Conservation (phyloP, 2,113 vertebrate species). For the Brachirus orientalis region DNA sequence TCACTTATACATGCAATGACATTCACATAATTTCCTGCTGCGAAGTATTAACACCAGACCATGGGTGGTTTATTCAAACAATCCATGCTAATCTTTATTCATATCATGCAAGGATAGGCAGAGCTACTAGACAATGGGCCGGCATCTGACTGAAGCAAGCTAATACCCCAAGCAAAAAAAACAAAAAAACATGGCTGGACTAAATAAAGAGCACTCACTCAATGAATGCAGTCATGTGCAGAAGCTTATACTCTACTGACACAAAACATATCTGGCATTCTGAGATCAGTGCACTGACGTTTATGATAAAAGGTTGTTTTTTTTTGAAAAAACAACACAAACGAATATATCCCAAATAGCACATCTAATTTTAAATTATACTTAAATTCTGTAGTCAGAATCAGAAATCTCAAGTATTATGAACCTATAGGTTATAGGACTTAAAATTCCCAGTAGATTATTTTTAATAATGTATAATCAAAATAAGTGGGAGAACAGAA, state of each 20-base stretch:
- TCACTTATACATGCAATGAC: slow-evolving; percentile 69
- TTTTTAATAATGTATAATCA: too few species aligned
- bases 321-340: too few species aligned
- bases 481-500: too few species aligned
- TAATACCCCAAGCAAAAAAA: slow-evolving; percentile 53
- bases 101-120: slow-evolving; percentile 71
- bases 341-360: too few species aligned
- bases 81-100: slow-evolving; percentile 70
- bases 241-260: slow-evolving; percentile 29
- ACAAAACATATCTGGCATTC: slow-evolving; percentile 18
- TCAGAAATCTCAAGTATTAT: too few species aligned
- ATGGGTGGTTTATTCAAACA: slow-evolving; percentile 64
- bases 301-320: too few species aligned
- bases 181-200: slow-evolving; percentile 50
- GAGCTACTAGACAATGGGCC: slow-evolving; percentile 61
- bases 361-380: too few species aligned
- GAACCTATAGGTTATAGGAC: too few species aligned
- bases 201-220: slow-evolving; percentile 60
- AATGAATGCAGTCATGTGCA: slow-evolving; percentile 53
- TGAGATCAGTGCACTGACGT: too few species aligned
- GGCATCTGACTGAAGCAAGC: slow-evolving; percentile 63
- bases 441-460: too few species aligned
- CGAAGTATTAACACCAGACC: slow-evolving; percentile 48
- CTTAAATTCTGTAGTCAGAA: too few species aligned
- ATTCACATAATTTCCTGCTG: slow-evolving; percentile 73